Conservation (phyloP, 2,797 vertebrate genomes). For the Oreochromis mossambicus region DNA sequence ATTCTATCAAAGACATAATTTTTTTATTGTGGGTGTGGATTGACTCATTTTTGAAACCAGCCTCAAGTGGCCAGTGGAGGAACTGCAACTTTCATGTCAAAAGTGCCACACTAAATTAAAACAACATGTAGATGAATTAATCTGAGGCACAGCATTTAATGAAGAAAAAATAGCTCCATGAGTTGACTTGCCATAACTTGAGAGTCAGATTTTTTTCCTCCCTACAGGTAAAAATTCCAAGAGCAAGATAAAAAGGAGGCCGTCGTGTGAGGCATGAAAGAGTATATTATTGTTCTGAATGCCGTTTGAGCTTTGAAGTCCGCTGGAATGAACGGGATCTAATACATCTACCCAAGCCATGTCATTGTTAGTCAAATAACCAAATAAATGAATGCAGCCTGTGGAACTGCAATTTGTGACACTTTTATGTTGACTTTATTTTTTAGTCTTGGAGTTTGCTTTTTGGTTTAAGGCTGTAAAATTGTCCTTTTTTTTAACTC, state of each 20-base stretch:
- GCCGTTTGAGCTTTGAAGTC: conserved; percentile 14
- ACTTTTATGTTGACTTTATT: neutral
- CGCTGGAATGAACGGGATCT: neutral
- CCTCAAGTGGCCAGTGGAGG: neutral
- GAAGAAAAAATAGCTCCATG: neutral
- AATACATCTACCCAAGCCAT: conserved; percentile 24
- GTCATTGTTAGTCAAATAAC: conserved; percentile 28
- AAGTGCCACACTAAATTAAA: neutral
- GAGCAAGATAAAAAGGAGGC: conserved; percentile 9
- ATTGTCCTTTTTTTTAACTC: no score
- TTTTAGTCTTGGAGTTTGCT: neutral
- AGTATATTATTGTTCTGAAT: neutral
- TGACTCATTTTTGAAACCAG: neutral
- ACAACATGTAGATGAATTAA: neutral
- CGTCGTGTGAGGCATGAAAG: neutral
- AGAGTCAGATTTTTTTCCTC: neutral
- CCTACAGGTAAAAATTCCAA: neutral
- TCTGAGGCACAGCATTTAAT: neutral
- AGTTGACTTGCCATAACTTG: neutral
- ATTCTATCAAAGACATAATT: neutral
- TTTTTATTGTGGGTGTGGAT: neutral
- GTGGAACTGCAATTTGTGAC: neutral
- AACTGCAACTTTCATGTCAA: neutral
- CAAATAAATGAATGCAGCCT: conserved; percentile 21
- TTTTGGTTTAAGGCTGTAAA: neutral